Conservation (phyloP, 2,888 invertebrate genomes). For the Chironomus riparius region DNA sequence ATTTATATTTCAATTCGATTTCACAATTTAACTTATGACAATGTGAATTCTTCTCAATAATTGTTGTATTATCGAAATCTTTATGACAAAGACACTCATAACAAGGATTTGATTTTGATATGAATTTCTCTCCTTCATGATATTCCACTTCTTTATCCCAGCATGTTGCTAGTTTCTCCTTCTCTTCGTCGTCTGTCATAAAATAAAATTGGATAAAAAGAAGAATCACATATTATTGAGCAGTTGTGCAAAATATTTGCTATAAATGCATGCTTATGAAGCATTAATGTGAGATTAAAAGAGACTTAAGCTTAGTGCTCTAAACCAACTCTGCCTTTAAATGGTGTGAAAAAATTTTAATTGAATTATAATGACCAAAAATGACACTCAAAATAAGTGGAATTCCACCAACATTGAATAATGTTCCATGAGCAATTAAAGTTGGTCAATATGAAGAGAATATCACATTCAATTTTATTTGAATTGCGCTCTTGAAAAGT, state of each 20-base stretch:
- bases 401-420: background rate
- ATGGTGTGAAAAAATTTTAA: too few relatives aligned
- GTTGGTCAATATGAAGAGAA: background rate
- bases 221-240: background rate
- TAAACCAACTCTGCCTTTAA: too few relatives aligned
- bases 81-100: constrained; percentile 23
- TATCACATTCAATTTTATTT: background rate
- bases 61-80: constrained; percentile 22
- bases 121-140: constrained; percentile 19
- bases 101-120: constrained; percentile 19
- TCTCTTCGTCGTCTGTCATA: constrained; percentile 12
- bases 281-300: too few relatives aligned
- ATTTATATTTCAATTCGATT: constrained; percentile 13
- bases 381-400: too few relatives aligned
- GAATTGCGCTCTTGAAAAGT: background rate
- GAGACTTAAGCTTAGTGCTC: too few relatives aligned
- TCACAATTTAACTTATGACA: constrained; percentile 18
- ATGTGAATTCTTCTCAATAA: constrained; percentile 14
- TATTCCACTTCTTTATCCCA: background rate
- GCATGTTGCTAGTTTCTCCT: constrained; percentile 17
- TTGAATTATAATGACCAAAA: too few relatives aligned
- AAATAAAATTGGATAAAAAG: background rate
- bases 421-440: background rate
- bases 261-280: too few relatives aligned
- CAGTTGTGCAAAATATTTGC: too few relatives aligned